A percentile compares a stretch with the other conserved stretches of the same genome.
phyloP scores from a whole-genome alignment of 2,888 invertebrate genomes.

The Leptinotarsa haldemani region DNA sequence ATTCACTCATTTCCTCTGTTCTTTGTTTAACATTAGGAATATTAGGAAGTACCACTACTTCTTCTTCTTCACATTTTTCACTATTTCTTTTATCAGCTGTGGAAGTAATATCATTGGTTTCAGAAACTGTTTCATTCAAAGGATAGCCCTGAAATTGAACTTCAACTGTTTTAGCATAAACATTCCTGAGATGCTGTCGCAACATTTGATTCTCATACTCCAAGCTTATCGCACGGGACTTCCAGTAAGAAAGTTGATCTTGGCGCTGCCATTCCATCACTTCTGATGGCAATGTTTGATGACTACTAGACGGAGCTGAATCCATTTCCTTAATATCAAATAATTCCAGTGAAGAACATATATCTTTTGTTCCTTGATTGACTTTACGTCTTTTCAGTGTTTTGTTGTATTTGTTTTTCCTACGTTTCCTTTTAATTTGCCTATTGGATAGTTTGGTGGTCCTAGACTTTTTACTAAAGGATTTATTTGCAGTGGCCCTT shows the following conservation, averaged over 20 bases:
- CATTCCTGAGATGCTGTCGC: conserved; percentile 66
- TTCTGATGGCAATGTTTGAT: conserved; percentile 48
- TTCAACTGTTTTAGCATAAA: conserved; percentile 57
- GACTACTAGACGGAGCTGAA: conserved; percentile 42
- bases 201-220: conserved; percentile 72
- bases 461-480: background rate
- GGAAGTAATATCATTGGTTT: conserved; percentile 40
- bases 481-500: background rate
- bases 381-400: conserved; percentile 45
- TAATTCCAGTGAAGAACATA: conserved; percentile 54
- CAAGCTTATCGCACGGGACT: conserved; percentile 70
- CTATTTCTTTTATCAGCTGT: conserved; percentile 38
- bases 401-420: conserved; percentile 50
- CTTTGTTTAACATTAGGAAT: conserved; percentile 60
- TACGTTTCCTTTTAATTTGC: conserved; percentile 48
- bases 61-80: conserved; percentile 40
- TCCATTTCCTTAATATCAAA: conserved; percentile 57
- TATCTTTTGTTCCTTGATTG: conserved; percentile 50
- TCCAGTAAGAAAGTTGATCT: conserved; percentile 74
- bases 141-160: conserved; percentile 43
- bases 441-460: conserved; percentile 33
- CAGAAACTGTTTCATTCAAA: conserved; percentile 12
- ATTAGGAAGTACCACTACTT: conserved; percentile 54
- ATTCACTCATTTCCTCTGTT: conserved; percentile 63
- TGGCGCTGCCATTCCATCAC: conserved; percentile 67